Conservation (phyloP, 1,140 invertebrate species). For the Papilio dardanus region DNA sequence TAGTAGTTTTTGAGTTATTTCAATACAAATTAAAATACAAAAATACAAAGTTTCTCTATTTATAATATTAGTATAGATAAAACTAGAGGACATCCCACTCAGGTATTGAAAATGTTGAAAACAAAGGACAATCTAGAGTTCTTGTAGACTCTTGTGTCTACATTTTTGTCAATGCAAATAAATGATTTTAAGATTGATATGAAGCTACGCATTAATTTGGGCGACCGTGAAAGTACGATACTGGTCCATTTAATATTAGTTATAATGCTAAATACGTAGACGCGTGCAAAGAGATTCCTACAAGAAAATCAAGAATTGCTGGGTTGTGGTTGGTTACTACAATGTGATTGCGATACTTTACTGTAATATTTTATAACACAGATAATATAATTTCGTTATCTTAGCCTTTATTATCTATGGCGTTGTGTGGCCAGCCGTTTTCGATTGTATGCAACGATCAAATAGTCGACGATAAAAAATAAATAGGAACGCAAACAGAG, state of each 20-base stretch:
- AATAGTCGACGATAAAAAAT: slow-evolving; percentile 61
- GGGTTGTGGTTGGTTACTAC: not conserved
- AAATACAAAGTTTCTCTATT: too few relatives aligned
- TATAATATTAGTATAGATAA: too few relatives aligned
- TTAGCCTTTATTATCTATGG: slow-evolving; percentile 26
- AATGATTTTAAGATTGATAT: not conserved
- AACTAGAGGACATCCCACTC: too few relatives aligned
- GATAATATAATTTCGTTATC: slow-evolving; percentile 37
- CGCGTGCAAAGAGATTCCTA: too few relatives aligned
- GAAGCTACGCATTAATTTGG: not conserved
- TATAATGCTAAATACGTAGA: not conserved
- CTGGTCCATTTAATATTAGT: not conserved
- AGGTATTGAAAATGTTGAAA: not conserved
- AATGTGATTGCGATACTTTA: not conserved
- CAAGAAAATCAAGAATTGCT: too few relatives aligned
- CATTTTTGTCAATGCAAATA: not conserved
- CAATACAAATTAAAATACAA: too few relatives aligned
- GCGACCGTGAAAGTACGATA: not conserved
- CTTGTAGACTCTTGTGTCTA: not conserved
- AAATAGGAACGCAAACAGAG: slow-evolving; percentile 54
- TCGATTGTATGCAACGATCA: slow-evolving; percentile 50
- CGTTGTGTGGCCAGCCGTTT: slow-evolving; percentile 32
- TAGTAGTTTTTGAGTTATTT: too few relatives aligned
- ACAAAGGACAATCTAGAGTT: not conserved
- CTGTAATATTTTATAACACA: not conserved